A percentile compares a stretch with the other conserved stretches of the same genome.
phyloP scores from a whole-genome alignment of 2,888 invertebrate genomes.

The Leucophenga maculata region DNA sequence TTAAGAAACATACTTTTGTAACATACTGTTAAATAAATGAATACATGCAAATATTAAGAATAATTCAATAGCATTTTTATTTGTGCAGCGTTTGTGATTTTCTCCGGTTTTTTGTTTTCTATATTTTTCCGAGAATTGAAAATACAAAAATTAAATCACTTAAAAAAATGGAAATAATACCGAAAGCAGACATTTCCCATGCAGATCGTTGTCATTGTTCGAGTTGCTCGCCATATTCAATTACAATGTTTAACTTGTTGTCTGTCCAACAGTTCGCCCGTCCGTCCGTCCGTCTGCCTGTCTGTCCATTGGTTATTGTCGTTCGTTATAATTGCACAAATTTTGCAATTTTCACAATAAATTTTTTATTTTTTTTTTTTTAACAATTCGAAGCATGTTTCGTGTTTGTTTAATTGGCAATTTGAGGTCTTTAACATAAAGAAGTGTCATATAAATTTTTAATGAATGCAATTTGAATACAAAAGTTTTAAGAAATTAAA shows the following conservation, averaged over 20 bases:
- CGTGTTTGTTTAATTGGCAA: too few species aligned
- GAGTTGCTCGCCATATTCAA: conserved; percentile 14
- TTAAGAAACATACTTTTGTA: not conserved
- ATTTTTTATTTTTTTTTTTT: too few species aligned
- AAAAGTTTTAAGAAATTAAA: too few species aligned
- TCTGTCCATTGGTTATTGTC: not conserved
- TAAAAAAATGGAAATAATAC: not conserved
- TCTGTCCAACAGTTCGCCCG: not conserved
- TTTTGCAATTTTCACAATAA: too few species aligned
- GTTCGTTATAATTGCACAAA: too few species aligned
- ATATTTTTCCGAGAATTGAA: conserved; percentile 4
- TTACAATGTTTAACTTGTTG: conserved; percentile 12
- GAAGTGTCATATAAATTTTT: too few species aligned
- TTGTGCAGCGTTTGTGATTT: not conserved
- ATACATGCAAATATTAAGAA: too few species aligned
- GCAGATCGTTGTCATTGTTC: conserved; percentile 12
- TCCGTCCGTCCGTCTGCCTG: not conserved
- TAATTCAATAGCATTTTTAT: too few species aligned
- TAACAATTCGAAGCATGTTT: too few species aligned
- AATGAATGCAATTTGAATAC: too few species aligned
- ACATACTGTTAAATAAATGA: too few species aligned
- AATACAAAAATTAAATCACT: not conserved
- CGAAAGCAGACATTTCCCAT: conserved; percentile 14
- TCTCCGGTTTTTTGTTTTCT: not conserved
- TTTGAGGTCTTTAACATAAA: too few species aligned